Percentiles rank a stretch among this genome's conserved stretches.
Conservation (phyloP, 2,888 invertebrate species). For the Steinernema carpocapsae region DNA sequence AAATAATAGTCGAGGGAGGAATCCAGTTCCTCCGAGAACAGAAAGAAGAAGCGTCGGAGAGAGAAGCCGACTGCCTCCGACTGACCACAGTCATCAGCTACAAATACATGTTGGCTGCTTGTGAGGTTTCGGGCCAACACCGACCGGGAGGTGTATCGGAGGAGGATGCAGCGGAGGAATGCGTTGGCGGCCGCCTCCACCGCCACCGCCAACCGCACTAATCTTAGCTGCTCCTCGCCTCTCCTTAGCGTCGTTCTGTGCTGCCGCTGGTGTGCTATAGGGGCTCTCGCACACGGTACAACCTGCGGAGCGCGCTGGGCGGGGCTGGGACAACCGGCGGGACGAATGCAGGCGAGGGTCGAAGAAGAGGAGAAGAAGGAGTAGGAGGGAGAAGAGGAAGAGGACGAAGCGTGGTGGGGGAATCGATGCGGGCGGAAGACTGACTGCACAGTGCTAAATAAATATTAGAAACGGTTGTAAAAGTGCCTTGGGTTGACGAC, state of each 20-base stretch:
- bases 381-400: neutral
- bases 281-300: no score
- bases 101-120: constrained; percentile 8
- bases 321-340: no score
- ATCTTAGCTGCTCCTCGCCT: constrained; percentile 17
- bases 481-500: constrained; percentile 10
- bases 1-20: neutral
- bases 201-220: constrained; percentile 28
- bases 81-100: constrained; percentile 33
- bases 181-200: constrained; percentile 34
- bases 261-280: neutral
- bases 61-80: constrained; percentile 10
- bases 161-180: neutral
- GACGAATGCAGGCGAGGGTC: neutral
- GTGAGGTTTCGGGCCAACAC: neutral
- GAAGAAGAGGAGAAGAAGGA: neutral
- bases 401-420: neutral
- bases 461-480: constrained; percentile 35
- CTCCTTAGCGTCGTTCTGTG: neutral
- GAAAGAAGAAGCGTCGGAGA: neutral
- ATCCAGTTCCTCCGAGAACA: neutral
- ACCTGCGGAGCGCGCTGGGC: no score
- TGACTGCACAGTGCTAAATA: constrained; percentile 25
- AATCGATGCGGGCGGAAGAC: neutral
- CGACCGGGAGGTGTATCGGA: no score